Conservation (phyloP, 2,797 vertebrate species). For the Anas flavirostris region DNA sequence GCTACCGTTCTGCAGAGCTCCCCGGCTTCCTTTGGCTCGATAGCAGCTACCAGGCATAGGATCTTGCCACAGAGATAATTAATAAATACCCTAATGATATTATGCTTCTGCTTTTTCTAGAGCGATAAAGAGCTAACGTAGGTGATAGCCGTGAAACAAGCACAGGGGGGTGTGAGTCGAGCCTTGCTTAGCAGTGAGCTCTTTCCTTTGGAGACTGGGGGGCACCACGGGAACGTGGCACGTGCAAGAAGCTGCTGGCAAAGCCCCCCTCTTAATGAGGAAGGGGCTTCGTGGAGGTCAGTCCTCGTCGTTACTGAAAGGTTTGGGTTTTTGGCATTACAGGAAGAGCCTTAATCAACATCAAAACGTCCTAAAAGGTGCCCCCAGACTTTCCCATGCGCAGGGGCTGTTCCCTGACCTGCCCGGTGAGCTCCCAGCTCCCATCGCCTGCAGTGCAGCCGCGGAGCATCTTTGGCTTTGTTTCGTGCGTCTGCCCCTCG, state of each 20-base stretch:
- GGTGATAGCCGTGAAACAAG: not conserved
- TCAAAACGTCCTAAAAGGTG: accelerated
- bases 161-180: accelerated
- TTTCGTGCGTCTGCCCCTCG: accelerated
- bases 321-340: not conserved
- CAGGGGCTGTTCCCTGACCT: not conserved
- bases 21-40: accelerated
- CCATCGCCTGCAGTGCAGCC: accelerated
- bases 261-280: not conserved
- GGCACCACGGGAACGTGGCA: accelerated
- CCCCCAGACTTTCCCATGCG: accelerated
- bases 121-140: accelerated
- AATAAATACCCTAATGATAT: accelerated
- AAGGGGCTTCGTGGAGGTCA: not conserved
- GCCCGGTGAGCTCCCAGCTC: no score
- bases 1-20: accelerated
- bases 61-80: not conserved
- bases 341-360: not conserved
- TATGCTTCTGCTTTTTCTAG: not conserved
- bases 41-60: accelerated
- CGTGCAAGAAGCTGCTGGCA: not conserved
- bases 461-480: not conserved
- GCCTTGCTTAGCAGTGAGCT: accelerated
- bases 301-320: not conserved
- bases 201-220: not conserved